Conservation (phyloP, 2,113 vertebrate species). For the Aplodontia rufa region DNA sequence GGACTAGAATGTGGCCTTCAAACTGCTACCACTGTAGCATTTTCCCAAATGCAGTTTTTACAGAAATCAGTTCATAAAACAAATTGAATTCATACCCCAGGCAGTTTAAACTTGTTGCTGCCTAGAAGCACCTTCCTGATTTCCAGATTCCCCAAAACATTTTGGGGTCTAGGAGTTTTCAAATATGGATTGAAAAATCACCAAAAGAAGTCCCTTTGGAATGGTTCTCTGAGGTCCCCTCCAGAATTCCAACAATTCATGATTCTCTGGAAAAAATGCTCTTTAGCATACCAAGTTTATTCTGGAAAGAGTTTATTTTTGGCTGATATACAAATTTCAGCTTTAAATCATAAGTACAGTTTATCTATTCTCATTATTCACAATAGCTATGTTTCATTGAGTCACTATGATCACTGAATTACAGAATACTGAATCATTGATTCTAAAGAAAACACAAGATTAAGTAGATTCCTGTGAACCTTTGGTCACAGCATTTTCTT, state of each 20-base stretch:
- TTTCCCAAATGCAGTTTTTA: neutral
- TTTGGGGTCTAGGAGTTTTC: neutral
- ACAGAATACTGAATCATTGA: neutral
- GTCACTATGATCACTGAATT: neutral
- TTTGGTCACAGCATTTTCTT: neutral
- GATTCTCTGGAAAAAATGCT: neutral
- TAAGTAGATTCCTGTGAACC: neutral
- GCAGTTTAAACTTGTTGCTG: neutral
- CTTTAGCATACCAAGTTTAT: neutral
- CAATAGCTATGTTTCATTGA: neutral
- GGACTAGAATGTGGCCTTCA: neutral
- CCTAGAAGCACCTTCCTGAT: neutral
- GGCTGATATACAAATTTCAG: neutral
- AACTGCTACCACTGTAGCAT: neutral
- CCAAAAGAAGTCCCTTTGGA: neutral
- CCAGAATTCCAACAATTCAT: neutral
- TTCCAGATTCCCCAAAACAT: neutral
- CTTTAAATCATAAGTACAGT: neutral
- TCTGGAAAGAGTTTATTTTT: conserved; percentile 19
- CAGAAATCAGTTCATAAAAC: neutral
- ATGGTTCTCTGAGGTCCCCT: conserved; percentile 9
- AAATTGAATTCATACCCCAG: neutral
- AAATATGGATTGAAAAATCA: conserved; percentile 32
- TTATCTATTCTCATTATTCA: neutral
- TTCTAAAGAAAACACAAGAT: neutral